Conservation (phyloP, 2,113 vertebrate species). For the Malurus cyaneus region DNA sequence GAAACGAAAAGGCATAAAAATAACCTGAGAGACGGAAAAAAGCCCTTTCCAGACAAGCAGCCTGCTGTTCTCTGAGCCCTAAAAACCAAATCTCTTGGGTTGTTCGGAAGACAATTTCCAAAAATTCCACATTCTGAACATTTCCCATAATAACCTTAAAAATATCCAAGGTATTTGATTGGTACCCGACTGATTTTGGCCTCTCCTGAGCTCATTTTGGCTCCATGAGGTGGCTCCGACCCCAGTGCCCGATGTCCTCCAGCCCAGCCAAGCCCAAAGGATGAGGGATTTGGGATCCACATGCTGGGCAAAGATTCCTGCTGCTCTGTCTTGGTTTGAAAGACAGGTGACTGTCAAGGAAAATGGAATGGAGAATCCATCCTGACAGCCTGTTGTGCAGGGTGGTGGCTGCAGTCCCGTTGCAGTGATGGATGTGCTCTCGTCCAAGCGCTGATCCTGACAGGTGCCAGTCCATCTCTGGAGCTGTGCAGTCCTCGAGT, state of each 20-base stretch:
- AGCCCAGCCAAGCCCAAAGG: not conserved
- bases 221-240: accelerated
- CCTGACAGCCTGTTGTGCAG: too few relatives aligned
- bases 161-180: not conserved
- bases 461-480: too few relatives aligned
- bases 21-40: not conserved
- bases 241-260: not conserved
- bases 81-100: not conserved
- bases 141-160: not conserved
- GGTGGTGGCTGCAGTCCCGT: too few relatives aligned
- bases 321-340: not conserved
- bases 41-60: not conserved
- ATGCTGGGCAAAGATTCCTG: not conserved
- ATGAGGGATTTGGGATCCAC: not conserved
- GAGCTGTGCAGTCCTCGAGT: too few relatives aligned
- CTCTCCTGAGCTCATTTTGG: not conserved
- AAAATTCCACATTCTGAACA: not conserved
- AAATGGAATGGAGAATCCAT: too few relatives aligned
- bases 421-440: too few relatives aligned
- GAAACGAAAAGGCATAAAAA: not conserved
- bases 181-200: not conserved
- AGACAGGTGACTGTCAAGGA: too few relatives aligned
- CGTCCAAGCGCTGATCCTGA: too few relatives aligned
- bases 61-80: not conserved
- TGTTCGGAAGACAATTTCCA: not conserved